Evolutionary conservation across 2,888 invertebrate genomes (phyloP).

Genomic region (Andrena minutula): DNA sequence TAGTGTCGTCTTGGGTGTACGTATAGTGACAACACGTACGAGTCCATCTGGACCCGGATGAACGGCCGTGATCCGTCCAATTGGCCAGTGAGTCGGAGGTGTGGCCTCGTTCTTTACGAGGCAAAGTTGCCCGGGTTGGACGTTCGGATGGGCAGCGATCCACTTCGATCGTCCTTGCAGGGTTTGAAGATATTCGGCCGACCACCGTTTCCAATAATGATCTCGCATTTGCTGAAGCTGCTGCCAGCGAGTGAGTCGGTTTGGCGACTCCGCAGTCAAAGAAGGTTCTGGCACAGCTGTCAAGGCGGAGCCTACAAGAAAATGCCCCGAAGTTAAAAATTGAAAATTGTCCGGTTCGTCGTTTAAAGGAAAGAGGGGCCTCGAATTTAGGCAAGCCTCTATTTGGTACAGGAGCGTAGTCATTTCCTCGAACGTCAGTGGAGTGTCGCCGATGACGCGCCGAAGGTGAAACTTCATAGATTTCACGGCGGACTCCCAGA

Average conservation of each 20-base stretch:
- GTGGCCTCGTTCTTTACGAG: neutral
- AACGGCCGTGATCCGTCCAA: neutral
- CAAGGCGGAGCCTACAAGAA: neutral
- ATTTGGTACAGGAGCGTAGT: neutral
- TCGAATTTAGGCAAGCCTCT: neutral
- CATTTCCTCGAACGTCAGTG: slow-evolving; percentile 1
- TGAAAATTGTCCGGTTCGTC: neutral
- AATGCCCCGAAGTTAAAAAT: neutral
- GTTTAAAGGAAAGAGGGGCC: neutral
- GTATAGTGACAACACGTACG: neutral
- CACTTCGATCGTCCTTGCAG: neutral
- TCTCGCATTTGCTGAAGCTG: too few species aligned
- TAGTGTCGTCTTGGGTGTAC: neutral
- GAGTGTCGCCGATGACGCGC: neutral
- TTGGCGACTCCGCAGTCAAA: neutral
- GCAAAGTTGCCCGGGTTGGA: neutral
- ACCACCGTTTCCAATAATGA: neutral
- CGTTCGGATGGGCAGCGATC: neutral
- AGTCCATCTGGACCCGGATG: neutral
- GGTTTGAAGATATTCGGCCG: neutral
- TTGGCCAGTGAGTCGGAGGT: neutral
- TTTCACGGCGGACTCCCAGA: neutral
- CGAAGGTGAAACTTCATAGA: neutral
- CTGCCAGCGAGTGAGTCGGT: too few species aligned
- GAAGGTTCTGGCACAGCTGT: neutral